phyloP scores from a whole-genome alignment of 2,113 vertebrate genomes.

The Amphiprion percula region DNA sequence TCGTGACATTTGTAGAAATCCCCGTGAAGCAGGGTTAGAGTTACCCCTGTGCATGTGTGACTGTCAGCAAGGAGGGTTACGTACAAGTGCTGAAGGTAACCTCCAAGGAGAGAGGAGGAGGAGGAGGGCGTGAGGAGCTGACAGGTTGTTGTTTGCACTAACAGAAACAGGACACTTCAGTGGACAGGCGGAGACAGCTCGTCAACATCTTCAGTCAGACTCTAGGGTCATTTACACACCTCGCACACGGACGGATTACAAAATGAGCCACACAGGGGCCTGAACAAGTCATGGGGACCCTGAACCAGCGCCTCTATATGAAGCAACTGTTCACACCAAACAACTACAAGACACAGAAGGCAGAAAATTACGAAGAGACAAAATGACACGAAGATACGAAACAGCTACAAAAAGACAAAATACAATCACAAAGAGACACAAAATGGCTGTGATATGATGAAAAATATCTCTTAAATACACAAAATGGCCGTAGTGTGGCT shows the following conservation, averaged over 20 bases:
- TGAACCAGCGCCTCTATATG: not conserved
- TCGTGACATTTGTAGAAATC: slow-evolving; percentile 64
- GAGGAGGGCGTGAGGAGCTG: slow-evolving; percentile 7
- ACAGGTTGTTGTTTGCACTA: slow-evolving; percentile 25
- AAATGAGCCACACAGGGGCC: too few relatives aligned
- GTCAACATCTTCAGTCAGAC: not conserved
- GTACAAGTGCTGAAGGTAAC: slow-evolving; percentile 44
- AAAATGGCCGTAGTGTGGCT: too few relatives aligned
- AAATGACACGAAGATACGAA: too few relatives aligned
- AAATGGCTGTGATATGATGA: too few relatives aligned
- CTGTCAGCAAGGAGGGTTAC: slow-evolving; percentile 40
- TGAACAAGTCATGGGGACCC: too few relatives aligned
- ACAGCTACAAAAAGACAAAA: too few relatives aligned
- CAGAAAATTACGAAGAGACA: too few relatives aligned
- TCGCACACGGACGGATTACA: too few relatives aligned
- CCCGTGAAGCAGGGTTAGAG: slow-evolving; percentile 36
- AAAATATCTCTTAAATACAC: too few relatives aligned
- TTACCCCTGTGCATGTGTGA: slow-evolving; percentile 32
- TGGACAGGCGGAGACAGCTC: not conserved
- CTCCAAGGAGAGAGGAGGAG: slow-evolving; percentile 11
- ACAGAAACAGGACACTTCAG: slow-evolving; percentile 10
- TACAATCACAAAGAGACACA: too few relatives aligned
- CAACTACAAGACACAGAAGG: too few relatives aligned
- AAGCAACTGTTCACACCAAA: not conserved
- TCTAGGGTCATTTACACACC: not conserved